A percentile compares a stretch with the other conserved stretches of the same genome.
These are phyloP conservation scores for Lepidochrysops patricia DNA, from an alignment of 2,888 invertebrate genomes.

Conservation along the genomic window DNA sequence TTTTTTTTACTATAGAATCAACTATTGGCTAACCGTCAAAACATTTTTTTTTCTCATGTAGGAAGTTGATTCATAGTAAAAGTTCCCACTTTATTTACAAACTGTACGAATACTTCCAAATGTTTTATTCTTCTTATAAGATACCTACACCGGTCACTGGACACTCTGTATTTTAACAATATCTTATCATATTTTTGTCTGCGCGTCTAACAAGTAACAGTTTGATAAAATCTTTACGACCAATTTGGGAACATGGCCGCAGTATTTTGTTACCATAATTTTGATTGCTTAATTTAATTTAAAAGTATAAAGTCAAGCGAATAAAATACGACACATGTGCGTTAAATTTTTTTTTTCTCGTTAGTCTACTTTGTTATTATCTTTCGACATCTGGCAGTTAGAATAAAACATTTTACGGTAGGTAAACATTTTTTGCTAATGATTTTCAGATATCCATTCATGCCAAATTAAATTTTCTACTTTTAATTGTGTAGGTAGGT, in stretches of 20 bases:
- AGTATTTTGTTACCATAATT: neutral
- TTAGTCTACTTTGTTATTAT: neutral
- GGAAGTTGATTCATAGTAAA: too few species aligned
- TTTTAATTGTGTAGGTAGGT: neutral
- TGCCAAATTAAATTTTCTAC: neutral
- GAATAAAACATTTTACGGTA: neutral
- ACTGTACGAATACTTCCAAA: too few species aligned
- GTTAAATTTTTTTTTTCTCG: neutral
- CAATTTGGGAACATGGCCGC: neutral
- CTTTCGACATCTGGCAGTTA: neutral
- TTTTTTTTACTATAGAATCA: too few species aligned
- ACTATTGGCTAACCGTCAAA: too few species aligned
- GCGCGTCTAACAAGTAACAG: neutral
- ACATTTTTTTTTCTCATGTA: too few species aligned
- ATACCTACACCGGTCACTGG: too few species aligned
- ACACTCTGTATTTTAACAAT: neutral
- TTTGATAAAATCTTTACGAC: slow-evolving; percentile 6
- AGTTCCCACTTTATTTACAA: too few species aligned
- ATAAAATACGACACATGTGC: neutral
- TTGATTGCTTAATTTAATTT: neutral
- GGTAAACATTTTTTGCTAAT: neutral
- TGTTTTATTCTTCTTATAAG: too few species aligned
- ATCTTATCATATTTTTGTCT: neutral
- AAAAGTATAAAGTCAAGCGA: neutral
- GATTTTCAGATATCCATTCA: neutral